These are phyloP conservation scores for Mylabris phalerata DNA, from an alignment of 1,140 invertebrate genomes.

Conservation along the genomic window DNA sequence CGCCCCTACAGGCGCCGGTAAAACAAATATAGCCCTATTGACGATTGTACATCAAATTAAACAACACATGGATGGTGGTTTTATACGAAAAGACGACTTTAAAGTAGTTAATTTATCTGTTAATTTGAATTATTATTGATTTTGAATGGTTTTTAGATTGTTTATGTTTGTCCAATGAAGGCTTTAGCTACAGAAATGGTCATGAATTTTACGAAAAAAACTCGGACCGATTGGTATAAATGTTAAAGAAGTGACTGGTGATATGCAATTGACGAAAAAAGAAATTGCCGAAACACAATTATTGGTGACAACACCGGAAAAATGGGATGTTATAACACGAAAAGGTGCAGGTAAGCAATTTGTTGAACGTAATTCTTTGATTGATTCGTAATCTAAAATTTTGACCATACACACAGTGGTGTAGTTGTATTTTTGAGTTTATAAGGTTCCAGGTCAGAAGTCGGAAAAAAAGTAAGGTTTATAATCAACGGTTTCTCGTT, in stretches of 20 bases:
- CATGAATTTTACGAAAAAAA: conserved; percentile 80
- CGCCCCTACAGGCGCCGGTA: conserved; percentile 93
- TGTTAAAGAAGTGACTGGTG: conserved; percentile 93
- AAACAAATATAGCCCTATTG: conserved; percentile 97
- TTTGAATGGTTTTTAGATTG: conserved; percentile 58
- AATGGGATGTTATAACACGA: conserved; percentile 98
- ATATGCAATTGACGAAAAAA: conserved; percentile 93
- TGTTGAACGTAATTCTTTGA: neutral
- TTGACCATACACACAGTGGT: neutral
- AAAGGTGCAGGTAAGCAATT: conserved; percentile 52
- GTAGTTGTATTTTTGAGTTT: neutral
- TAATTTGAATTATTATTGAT: neutral
- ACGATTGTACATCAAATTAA: conserved; percentile 86
- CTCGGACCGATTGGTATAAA: conserved; percentile 67
- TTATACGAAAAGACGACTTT: conserved; percentile 87
- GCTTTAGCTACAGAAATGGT: conserved; percentile 98
- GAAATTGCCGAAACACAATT: conserved; percentile 97
- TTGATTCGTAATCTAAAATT: neutral
- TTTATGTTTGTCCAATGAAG: conserved; percentile 99
- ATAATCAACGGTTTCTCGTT: too few species aligned
- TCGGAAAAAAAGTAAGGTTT: too few species aligned
- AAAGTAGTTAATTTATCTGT: conserved; percentile 58
- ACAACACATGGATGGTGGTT: conserved; percentile 69
- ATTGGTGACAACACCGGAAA: conserved; percentile 97
- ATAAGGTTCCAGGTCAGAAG: too few species aligned